Evolutionary conservation across 1,140 invertebrate genomes (phyloP), one percentile per base, ranked within the genome.

Genomic region (Drosophila tristis): DNA sequence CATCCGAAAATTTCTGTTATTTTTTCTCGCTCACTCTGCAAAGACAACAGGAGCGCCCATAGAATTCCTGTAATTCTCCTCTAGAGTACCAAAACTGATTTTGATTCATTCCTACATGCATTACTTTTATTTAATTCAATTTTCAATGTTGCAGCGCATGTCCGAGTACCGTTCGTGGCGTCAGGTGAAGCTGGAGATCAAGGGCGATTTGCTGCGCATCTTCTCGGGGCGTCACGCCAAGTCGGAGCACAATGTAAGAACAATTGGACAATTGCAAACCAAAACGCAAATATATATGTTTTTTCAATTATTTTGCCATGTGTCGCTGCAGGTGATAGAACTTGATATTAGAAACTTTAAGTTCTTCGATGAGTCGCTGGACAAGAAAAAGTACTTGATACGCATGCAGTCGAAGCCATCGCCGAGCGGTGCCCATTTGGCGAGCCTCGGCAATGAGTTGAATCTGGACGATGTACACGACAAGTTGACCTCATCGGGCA

Each of bases 91-190:
- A 16, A 16, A 31, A 29, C 26, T 9, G 6, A 2, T 15, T 8
- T 25, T 2, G 6, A 11, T 15, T 13, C 5, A 23, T 8, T 20
- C 20, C 6, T n/a, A 13, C 7, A 25, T n/a, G 48, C 11, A 11
- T 25, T 20, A 1, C 20, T 20, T 20, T 4, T 25, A 20, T 47
- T 39, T 8, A 7, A 15, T 49, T 31, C 0, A 31, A 29, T 29
- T 31, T 20, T 0, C 42, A 9, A 45, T 29, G 4, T 13, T 60
- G 0, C 25, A 92, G 91, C 89, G 91, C 72, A 90, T 91, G 70
- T 90, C 91, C 47, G 91, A 92, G 43, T 92, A 90, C 68, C 91
- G 91, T 60, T 92, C 91, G n/a, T 92, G 91, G 91, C 86, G 90
- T 35, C 91, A 91, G 72, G 89, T 91, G 26, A 92, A 92, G 61